These are phyloP conservation scores for Esox niger DNA, from an alignment of 2,113 vertebrate genomes.

Conservation along the genomic window DNA sequence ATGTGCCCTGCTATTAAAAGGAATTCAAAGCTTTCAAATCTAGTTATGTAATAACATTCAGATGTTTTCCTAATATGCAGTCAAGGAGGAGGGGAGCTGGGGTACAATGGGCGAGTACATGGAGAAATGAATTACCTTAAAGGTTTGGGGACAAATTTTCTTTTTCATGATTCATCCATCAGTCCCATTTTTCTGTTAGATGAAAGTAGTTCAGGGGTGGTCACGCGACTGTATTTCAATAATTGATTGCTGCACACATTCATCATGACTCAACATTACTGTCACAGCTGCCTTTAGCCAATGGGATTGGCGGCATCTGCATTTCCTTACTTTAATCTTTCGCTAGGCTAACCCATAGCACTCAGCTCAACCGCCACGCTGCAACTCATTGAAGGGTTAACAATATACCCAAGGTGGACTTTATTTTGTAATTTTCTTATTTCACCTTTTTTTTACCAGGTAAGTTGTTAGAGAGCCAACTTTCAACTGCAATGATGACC, in stretches of 20 bases:
- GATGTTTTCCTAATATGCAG: not conserved
- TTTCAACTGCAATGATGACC: no score
- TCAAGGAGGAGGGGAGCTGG: not conserved
- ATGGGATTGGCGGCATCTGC: no score
- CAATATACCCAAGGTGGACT: no score
- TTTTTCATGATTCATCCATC: no score
- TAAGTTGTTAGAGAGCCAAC: no score
- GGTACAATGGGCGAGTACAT: constrained; percentile 15
- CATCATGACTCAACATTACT: constrained; percentile 18
- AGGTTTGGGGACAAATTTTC: constrained; percentile 33
- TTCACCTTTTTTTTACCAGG: no score
- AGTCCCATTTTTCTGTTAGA: constrained; percentile 34
- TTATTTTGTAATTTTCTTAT: no score
- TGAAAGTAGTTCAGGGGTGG: constrained; percentile 29
- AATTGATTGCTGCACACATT: constrained; percentile 30
- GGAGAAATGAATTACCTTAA: constrained; percentile 38
- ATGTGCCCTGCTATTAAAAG: constrained; percentile 26
- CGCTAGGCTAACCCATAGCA: constrained; percentile 2
- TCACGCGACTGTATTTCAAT: constrained; percentile 22
- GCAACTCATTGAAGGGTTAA: no score
- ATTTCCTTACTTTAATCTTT: constrained; percentile 31
- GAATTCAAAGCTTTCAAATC: constrained; percentile 22
- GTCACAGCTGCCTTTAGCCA: not conserved
- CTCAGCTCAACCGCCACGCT: constrained; percentile 23
- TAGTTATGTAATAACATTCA: not conserved